Evolutionary conservation across 2,888 invertebrate genomes (phyloP).

Genomic region (Hirtodrosophila duncani): DNA sequence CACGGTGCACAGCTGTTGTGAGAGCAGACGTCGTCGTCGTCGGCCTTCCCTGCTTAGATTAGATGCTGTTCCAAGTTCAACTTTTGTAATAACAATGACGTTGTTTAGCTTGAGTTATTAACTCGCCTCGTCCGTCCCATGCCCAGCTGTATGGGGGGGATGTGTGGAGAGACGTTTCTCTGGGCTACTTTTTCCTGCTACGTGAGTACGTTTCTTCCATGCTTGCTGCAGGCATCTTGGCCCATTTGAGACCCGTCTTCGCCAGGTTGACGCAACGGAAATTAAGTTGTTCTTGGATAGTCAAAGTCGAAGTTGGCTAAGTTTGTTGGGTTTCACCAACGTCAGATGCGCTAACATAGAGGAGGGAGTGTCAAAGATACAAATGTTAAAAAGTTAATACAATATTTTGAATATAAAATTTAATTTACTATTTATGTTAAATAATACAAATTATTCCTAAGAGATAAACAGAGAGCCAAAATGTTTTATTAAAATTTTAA

Average conservation of each 20-base stretch:
- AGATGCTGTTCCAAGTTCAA: conserved; percentile 22
- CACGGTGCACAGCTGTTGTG: conserved; percentile 58
- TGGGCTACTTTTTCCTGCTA: conserved; percentile 32
- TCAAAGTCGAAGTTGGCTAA: background rate
- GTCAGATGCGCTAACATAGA: conserved; percentile 7
- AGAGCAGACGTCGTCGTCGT: conserved; percentile 9
- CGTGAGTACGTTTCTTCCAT: conserved; percentile 30
- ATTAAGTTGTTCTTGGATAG: conserved; percentile 57
- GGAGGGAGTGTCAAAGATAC: too few species aligned
- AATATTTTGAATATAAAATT: too few species aligned
- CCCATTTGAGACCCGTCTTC: conserved; percentile 47
- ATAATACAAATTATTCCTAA: too few species aligned
- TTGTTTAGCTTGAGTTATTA: conserved; percentile 72
- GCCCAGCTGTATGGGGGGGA: conserved; percentile 6
- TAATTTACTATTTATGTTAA: too few species aligned
- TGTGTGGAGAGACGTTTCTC: conserved; percentile 20
- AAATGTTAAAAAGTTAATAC: too few species aligned
- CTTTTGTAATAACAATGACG: conserved; percentile 56
- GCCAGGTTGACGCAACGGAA: conserved; percentile 51
- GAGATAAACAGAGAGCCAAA: too few species aligned
- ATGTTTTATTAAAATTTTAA: too few species aligned
- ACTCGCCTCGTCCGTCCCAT: conserved; percentile 43
- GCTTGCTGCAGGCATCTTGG: conserved; percentile 29
- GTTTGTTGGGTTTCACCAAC: background rate
- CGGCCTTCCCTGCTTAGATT: conserved; percentile 1